Conservation (phyloP, 2,888 invertebrate species). For the Orthonychiurus folsomi region DNA sequence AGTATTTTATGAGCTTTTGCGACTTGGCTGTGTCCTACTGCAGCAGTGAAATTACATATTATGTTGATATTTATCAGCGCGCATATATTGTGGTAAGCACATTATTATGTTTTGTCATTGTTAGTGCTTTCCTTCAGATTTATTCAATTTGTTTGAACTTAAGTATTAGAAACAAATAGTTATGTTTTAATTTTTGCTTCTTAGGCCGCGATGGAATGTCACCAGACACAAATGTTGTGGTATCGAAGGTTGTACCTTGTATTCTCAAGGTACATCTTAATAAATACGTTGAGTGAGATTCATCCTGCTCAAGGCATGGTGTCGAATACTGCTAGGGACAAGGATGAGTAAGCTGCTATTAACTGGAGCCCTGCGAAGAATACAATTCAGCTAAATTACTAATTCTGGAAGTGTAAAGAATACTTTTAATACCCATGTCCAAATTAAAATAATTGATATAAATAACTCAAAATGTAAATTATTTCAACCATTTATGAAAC, state of each 20-base stretch:
- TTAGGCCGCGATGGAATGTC: constrained; percentile 71
- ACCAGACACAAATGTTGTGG: constrained; percentile 91
- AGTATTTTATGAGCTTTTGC: constrained; percentile 66
- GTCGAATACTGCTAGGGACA: background rate
- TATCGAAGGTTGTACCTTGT: constrained; percentile 79
- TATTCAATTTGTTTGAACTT: no score
- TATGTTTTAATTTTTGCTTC: constrained; percentile 11
- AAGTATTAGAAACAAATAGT: constrained; percentile 5
- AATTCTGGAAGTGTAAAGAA: no score
- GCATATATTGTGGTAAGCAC: constrained; percentile 26
- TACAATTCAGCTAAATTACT: no score
- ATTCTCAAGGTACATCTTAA: constrained; percentile 81
- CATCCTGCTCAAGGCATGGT: constrained; percentile 43
- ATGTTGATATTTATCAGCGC: constrained; percentile 24
- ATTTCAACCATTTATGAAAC: no score
- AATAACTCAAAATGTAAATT: background rate
- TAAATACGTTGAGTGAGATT: constrained; percentile 75
- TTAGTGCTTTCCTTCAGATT: constrained; percentile 1
- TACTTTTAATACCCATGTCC: background rate
- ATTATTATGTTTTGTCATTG: no score
- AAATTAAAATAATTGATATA: background rate
- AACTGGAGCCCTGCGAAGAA: no score
- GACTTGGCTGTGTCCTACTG: constrained; percentile 74
- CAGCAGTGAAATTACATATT: constrained; percentile 27
- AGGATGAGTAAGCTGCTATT: background rate